Base-by-base conservation (phyloP, 2,888 invertebrate species). In the Drosophila anomelani region DNA sequence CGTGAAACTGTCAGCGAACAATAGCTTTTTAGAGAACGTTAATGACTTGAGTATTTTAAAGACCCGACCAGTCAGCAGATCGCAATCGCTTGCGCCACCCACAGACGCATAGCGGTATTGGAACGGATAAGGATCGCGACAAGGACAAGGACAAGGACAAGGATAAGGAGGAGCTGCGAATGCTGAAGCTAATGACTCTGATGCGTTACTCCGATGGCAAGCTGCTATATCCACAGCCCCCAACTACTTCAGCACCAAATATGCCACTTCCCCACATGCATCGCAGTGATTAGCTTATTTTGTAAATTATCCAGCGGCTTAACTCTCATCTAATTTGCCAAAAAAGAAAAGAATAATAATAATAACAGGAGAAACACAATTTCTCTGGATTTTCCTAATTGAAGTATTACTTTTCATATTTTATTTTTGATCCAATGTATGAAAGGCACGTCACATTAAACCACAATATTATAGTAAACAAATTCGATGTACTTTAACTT, bases 41-140 rank as follows among this genome's bases (percentile, higher is more conserved):
- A 97, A 97, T 90, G 97, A 97, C 93, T 94, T 98, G 91, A 97
- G 97, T 73, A 96, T 98, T 86, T 93, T 98, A 89, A 97, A 98
- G 94, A 97, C 97, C 94, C 96, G 97, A 93, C 95, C 96, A 54
- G 94, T 96, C 93, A 91, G 92, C 89, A 82, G 92, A 89, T 80
- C 79, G 74, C 88, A 56, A 55, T 43, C 80, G 81, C 64, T 76
- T 73, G 58, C 76, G 38, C 56, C 79, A 75, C 53, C 77, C 43
- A 5, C 64, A 56, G 17, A 39, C 51, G 20, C 74, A 55, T 71
- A 58, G 60, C 73, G 15, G 51, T 9, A 75, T 66, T 60, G 59
- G 69, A 34, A 32, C 32, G 61, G 73, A 51, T 44, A 63, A 41
- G 67, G 73, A 73, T 20, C 47, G 64, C 58, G 64, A 72, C 26